phyloP scores from a whole-genome alignment of 2,113 vertebrate genomes.

The Paratilapia polleni region DNA sequence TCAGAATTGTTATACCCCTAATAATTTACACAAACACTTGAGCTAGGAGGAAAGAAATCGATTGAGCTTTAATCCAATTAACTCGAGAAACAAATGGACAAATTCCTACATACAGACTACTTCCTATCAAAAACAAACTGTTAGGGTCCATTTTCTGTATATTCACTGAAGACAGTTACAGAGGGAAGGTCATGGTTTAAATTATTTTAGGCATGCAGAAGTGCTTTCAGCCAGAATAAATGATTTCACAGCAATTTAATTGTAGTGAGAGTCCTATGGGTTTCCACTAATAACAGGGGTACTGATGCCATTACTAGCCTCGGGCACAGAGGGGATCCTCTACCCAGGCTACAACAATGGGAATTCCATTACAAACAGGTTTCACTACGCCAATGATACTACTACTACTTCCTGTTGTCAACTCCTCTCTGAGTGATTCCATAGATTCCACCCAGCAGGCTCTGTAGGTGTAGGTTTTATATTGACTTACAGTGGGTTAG shows the following conservation, averaged over 20 bases:
- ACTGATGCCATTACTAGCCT: slow-evolving; percentile 68
- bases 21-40: not conserved
- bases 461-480: slow-evolving; percentile 42
- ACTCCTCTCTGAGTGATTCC: slow-evolving; percentile 57
- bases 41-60: not conserved
- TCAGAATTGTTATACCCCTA: not conserved
- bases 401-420: slow-evolving; percentile 70
- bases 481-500: slow-evolving; percentile 56
- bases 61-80: not conserved
- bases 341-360: slow-evolving; percentile 63
- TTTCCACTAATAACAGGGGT: slow-evolving; percentile 51
- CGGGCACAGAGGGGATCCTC: slow-evolving; percentile 69
- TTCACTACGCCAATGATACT: slow-evolving; percentile 60
- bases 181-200: not conserved
- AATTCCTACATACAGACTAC: not conserved
- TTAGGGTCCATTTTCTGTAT: not conserved
- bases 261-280: slow-evolving; percentile 17
- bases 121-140: not conserved
- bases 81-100: not conserved
- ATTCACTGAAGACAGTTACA: not conserved
- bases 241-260: slow-evolving; percentile 15
- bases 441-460: slow-evolving; percentile 70
- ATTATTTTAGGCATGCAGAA: not conserved
- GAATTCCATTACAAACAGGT: slow-evolving; percentile 80
- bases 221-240: not conserved